Evolutionary conservation across 2,113 vertebrate genomes (phyloP).

Genomic region (Benthochromis sp.): DNA sequence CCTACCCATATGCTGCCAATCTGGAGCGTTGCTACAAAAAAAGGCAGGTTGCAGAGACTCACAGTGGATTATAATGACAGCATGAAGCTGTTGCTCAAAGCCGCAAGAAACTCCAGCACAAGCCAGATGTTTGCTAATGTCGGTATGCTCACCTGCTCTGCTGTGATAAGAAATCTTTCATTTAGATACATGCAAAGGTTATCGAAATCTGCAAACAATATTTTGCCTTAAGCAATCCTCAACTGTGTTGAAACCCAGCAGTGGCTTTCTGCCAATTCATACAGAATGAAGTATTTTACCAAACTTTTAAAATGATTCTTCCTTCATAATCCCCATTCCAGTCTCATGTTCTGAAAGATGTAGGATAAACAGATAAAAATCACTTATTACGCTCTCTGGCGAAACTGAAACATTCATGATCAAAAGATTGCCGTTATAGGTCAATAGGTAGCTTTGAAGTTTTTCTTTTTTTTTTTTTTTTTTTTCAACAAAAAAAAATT

Average conservation of each 20-base stretch:
- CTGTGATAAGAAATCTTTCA: background rate
- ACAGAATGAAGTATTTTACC: background rate
- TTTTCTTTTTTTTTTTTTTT: background rate
- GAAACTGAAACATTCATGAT: background rate
- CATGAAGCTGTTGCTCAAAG: background rate
- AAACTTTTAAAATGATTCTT: background rate
- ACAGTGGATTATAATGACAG: background rate
- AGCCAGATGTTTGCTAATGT: background rate
- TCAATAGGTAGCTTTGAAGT: background rate
- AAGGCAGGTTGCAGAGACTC: background rate
- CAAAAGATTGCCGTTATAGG: background rate
- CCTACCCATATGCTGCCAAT: background rate
- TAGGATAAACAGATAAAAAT: accelerated
- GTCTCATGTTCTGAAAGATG: background rate
- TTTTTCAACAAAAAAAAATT: too few species aligned
- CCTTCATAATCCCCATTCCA: background rate
- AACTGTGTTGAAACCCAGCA: background rate
- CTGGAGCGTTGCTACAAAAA: background rate
- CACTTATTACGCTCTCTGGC: background rate
- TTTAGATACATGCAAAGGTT: background rate
- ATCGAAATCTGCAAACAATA: background rate
- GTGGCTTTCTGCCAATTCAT: background rate
- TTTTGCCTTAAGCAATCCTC: background rate
- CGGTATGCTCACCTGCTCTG: background rate
- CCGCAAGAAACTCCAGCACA: background rate